A percentile compares a stretch with the other conserved stretches of the same genome.
Evolutionary conservation across 2,888 invertebrate species (phyloP).

Genomic region (Timema cristinae): DNA sequence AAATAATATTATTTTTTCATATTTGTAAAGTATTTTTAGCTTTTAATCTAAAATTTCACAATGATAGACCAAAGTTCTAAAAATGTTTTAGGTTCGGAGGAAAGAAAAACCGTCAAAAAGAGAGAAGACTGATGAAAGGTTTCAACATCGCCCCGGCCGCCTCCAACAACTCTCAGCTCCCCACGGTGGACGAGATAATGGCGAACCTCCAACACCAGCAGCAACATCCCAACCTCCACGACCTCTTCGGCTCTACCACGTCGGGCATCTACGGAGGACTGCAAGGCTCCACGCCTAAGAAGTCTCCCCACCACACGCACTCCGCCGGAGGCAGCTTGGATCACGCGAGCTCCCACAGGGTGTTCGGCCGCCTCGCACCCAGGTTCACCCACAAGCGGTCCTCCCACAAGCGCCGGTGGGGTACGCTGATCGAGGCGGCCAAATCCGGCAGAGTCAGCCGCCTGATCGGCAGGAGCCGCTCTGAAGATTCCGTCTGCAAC

Average conservation of each 20-base stretch:
- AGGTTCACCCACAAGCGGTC: conserved; percentile 49
- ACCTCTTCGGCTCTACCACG: conserved; percentile 63
- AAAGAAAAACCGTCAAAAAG: conserved; percentile 90
- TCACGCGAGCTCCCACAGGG: conserved; percentile 28
- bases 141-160: conserved; percentile 83
- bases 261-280: conserved; percentile 59
- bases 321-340: conserved; percentile 39
- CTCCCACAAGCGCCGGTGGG: conserved; percentile 45
- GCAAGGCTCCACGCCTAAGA: conserved; percentile 48
- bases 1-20: no score
- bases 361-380: conserved; percentile 33
- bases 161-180: conserved; percentile 39
- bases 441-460: conserved; percentile 75
- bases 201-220: conserved; percentile 48
- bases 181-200: conserved; percentile 42
- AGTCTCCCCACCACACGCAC: conserved; percentile 45
- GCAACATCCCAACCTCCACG: conserved; percentile 51
- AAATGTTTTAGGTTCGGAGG: conserved; percentile 69
- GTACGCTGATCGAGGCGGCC: conserved; percentile 80
- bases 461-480: conserved; percentile 70
- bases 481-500: conserved; percentile 78
- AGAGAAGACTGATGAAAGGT: conserved; percentile 88
- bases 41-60: no score
- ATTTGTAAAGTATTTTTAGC: no score
- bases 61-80: no score